Conservation (phyloP, 37 sponge, comb jelly and placozoan genomes). For the Corticium candelabrum region DNA sequence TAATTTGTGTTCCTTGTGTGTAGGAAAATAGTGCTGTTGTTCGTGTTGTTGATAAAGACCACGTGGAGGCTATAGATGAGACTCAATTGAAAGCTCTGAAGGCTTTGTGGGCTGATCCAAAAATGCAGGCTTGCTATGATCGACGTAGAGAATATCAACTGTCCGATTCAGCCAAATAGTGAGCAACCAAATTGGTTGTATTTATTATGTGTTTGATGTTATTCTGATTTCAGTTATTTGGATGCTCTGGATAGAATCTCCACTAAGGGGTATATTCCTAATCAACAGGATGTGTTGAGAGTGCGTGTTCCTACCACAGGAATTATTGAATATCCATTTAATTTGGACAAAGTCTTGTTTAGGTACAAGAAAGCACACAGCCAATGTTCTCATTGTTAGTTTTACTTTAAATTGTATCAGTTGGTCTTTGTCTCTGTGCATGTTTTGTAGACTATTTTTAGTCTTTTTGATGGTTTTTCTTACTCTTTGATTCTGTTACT, state of each 20-base stretch:
- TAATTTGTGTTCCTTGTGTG: neutral
- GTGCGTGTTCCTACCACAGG: conserved; percentile 89
- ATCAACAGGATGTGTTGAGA: conserved; percentile 74
- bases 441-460: no score
- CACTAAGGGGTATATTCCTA: conserved; percentile 54
- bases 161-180: conserved; percentile 95
- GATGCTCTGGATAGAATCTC: conserved; percentile 71
- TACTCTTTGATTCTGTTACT: no score
- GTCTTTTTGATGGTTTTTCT: no score
- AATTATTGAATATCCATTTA: conserved; percentile 84
- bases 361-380: conserved; percentile 46
- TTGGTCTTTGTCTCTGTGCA: no score
- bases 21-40: neutral
- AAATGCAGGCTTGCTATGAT: conserved; percentile 68
- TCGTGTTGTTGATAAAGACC: conserved; percentile 6
- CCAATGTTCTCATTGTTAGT: no score
- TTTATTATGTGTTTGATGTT: conserved; percentile 8
- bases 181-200: conserved; percentile 10
- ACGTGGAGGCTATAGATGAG: neutral
- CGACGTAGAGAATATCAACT: conserved; percentile 85
- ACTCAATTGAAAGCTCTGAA: conserved; percentile 27
- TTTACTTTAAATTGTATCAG: no score
- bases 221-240: conserved; percentile 54
- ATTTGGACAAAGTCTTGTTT: conserved; percentile 54
- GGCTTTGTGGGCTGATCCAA: conserved; percentile 57